A percentile compares a stretch with the other conserved stretches of the same genome.
Conservation (phyloP, 2,113 vertebrate species). For the Chinchilla lanigera region DNA sequence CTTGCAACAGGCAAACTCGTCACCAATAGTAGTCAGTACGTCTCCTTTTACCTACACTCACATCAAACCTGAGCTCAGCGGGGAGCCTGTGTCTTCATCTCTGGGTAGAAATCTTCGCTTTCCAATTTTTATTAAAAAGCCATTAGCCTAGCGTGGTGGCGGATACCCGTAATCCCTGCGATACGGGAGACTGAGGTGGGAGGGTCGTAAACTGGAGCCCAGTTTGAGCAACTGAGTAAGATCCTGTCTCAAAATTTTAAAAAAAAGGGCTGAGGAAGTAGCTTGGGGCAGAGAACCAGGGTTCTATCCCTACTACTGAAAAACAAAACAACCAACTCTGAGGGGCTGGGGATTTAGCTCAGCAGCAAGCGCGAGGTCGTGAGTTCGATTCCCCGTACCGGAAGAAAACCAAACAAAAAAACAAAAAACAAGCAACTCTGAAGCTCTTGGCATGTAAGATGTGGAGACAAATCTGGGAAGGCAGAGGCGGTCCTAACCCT, state of each 20-base stretch:
- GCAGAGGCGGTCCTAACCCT: constrained; percentile 71
- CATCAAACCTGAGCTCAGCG: neutral
- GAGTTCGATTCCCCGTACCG: no score
- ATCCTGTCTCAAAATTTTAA: neutral
- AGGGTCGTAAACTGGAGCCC: neutral
- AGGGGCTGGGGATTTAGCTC: no score
- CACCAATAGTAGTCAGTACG: neutral
- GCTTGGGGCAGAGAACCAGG: neutral
- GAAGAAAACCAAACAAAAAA: no score
- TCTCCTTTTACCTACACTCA: neutral
- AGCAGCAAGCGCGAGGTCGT: no score
- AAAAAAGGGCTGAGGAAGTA: neutral
- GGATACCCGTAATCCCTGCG: neutral
- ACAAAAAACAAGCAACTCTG: neutral
- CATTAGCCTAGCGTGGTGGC: neutral
- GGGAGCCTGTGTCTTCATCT: neutral
- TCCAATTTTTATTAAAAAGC: neutral
- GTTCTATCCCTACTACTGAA: neutral
- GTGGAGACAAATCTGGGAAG: no score
- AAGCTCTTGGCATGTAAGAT: neutral
- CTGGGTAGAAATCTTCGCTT: constrained; percentile 28
- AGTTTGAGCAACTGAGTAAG: neutral
- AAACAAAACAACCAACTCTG: neutral
- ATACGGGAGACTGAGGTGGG: neutral
- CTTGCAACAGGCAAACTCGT: neutral